Evolutionary conservation across 2,888 invertebrate genomes (phyloP).

Genomic region (Eupithecia vulgata): DNA sequence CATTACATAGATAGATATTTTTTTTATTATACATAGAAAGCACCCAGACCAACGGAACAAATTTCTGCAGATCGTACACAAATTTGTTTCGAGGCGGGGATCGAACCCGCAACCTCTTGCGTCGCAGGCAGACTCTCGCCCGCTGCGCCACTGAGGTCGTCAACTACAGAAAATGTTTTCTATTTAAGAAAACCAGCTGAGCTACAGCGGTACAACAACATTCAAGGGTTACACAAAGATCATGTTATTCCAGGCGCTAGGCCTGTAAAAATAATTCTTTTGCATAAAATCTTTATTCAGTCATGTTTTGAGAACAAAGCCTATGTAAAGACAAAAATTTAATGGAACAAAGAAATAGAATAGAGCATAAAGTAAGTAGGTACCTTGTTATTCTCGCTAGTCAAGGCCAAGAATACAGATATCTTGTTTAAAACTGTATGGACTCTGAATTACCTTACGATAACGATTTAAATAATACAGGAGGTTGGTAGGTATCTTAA

Average conservation of each 20-base stretch:
- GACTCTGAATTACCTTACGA: not conserved
- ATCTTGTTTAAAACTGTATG: not conserved
- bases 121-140: no score
- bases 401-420: not conserved
- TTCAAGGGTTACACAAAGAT: not conserved
- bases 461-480: not conserved
- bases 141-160: no score
- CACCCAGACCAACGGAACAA: no score
- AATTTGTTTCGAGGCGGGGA: no score
- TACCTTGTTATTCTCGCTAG: not conserved
- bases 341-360: not conserved
- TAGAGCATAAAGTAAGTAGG: not conserved
- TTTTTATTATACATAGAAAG: no score
- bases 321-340: not conserved
- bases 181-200: not conserved
- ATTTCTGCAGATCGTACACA: no score
- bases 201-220: not conserved
- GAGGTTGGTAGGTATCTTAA: not conserved
- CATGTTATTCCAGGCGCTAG: not conserved
- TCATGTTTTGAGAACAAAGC: not conserved
- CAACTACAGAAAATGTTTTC: no score
- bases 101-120: no score
- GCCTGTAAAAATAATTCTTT: not conserved
- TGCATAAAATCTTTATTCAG: not conserved
- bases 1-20: no score